These are phyloP conservation scores for Cottoperca gobio DNA, from an alignment of 2,797 vertebrate species.

Conservation along the genomic window DNA sequence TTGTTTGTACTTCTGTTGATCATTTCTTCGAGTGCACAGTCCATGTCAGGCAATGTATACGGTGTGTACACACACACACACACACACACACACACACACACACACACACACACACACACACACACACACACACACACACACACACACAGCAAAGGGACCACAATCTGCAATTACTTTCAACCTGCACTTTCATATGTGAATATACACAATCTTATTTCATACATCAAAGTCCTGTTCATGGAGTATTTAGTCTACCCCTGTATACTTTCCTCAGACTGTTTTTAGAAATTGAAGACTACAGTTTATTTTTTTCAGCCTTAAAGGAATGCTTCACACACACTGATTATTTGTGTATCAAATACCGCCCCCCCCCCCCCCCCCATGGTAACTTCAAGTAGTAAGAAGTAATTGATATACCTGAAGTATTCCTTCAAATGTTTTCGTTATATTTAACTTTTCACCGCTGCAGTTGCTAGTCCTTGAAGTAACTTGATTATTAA, in stretches of 20 bases:
- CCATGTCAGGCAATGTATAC: neutral
- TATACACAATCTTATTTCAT: neutral
- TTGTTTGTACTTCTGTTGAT: slow-evolving; percentile 3
- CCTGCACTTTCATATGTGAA: neutral
- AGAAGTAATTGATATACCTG: too few relatives aligned
- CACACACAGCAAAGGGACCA: neutral
- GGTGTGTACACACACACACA: neutral
- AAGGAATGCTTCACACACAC: too few relatives aligned
- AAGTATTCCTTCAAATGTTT: too few relatives aligned
- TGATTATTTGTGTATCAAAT: too few relatives aligned
- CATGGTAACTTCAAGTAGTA: too few relatives aligned
- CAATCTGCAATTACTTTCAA: neutral
- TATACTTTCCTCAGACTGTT: neutral
- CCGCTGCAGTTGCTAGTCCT: neutral
- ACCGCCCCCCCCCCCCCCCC: too few relatives aligned
- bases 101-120: too few relatives aligned
- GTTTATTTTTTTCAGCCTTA: neutral
- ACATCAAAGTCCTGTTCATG: neutral
- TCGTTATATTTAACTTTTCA: neutral
- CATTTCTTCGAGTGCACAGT: neutral
- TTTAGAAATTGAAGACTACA: neutral
- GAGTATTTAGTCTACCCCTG: neutral
- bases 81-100: too few relatives aligned
- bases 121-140: too few relatives aligned
- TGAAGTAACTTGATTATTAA: neutral